Conservation (phyloP, 35 echinoderm and acorn worm genomes). For the Lytechinus pictus region DNA sequence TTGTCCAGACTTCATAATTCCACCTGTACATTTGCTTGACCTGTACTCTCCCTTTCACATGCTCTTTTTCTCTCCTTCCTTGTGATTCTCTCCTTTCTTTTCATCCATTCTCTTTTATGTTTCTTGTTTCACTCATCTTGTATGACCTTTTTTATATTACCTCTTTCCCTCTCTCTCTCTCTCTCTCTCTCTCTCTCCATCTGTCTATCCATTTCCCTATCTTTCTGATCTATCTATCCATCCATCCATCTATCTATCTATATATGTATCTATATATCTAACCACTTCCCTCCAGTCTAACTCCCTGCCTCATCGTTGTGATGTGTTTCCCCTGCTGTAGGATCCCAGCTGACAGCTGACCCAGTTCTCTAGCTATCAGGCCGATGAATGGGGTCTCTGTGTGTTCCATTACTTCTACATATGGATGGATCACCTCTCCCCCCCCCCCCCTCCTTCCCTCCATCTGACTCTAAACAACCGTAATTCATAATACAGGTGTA, state of each 20-base stretch:
- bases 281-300: not conserved
- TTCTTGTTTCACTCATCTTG: not conserved
- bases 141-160: not conserved
- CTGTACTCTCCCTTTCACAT: not conserved
- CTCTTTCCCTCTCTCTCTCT: not conserved
- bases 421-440: not conserved
- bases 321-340: not conserved
- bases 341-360: conserved; percentile 5
- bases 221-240: no score
- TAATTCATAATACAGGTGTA: not conserved
- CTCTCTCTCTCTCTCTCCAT: no score
- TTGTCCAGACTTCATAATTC: no score
- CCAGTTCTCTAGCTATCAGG: not conserved
- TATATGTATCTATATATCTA: no score
- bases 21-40: no score
- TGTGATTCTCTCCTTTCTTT: not conserved
- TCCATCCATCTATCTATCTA: no score
- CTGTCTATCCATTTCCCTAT: no score
- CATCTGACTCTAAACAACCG: not conserved
- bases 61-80: not conserved
- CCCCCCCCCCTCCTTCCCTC: not conserved
- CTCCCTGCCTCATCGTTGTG: not conserved
- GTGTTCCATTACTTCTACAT: not conserved
- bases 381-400: not conserved
- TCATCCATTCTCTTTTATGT: not conserved